phyloP scores from a whole-genome alignment of 1,140 invertebrate species.

The Drosophila novamexicana region DNA sequence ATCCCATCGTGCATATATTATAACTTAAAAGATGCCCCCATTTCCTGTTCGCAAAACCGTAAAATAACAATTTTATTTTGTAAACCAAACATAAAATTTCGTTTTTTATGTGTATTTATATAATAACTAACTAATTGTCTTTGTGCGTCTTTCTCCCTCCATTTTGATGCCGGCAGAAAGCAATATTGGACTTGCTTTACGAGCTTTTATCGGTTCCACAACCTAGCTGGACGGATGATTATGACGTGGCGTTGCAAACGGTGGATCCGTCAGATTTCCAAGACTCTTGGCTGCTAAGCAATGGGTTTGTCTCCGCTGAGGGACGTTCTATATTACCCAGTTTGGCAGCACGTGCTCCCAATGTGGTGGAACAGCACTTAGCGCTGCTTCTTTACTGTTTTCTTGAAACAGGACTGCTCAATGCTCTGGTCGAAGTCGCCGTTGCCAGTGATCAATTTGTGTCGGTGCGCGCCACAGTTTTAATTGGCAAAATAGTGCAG shows the following conservation, averaged over 20 bases:
- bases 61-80: too few species aligned
- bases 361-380: conserved; percentile 95
- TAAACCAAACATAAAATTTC: not conserved
- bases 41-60: too few species aligned
- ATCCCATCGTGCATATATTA: too few species aligned
- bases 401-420: conserved; percentile 93
- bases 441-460: conserved; percentile 94
- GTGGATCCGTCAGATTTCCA: conserved; percentile 92
- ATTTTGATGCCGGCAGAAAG: conserved; percentile 88
- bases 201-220: conserved; percentile 93
- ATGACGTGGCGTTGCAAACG: conserved; percentile 92
- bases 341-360: conserved; percentile 92
- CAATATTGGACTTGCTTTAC: conserved; percentile 95
- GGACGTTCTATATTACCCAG: conserved; percentile 93
- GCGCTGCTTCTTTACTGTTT: conserved; percentile 95
- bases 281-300: conserved; percentile 93
- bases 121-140: not conserved
- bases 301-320: conserved; percentile 96
- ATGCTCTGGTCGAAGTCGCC: conserved; percentile 96
- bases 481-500: conserved; percentile 94
- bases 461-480: conserved; percentile 94
- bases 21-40: too few species aligned
- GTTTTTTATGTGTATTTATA: not conserved
- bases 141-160: conserved; percentile 26
- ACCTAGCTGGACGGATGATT: conserved; percentile 96